Base-by-base conservation (phyloP, 2,888 invertebrate species). In the Thecocarcelia acutangulata region DNA sequence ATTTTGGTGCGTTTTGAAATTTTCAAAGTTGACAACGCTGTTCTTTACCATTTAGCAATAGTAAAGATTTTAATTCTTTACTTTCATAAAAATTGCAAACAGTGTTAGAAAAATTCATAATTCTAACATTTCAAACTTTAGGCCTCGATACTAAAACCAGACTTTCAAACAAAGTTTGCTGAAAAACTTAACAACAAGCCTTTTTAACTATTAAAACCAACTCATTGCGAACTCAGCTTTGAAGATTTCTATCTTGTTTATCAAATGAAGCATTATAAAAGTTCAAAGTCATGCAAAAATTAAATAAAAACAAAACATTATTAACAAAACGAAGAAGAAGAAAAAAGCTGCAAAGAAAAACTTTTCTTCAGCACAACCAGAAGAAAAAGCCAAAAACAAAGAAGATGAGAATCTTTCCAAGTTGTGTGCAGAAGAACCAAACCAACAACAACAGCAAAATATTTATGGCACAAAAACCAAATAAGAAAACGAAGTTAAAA, bases 201-300 rank as follows among this genome's bases (percentile, higher is more conserved):
- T 33, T 19, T 8, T 11, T 15, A 44, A 61, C 24, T 13, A 12
- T 11, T 11, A 11, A n/a, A 61, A 24, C 24, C 37, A 58, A 58
- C 56, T 42, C 24, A 66, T 52, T 66, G 40, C 13, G 12, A 52
- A 28, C 42, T 42, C 17, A 37, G 37, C 44, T 56, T n/a, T 37
- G 46, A 40, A 69, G 74, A 74, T 74, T 82, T 19, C 54, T 69
- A 78, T 82, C 81, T 70, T 74, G 54, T 28, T 64, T 70, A 82
- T 74, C 82, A 82, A 58, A 78, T 46, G 69, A 70, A 77, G 56
- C 72, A 68, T 61, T 73, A 21, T 52, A 64, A 63, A 73, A 82
- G 80, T 75, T 80, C 75, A 75, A 82, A 74, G 74, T 74, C 82
- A 78, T 74, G 82, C 74, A 74, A 78, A 82, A 82, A 72, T 42